These are phyloP conservation scores for Pachypanchax playfairii DNA, from an alignment of 2,113 vertebrate genomes.

Conservation along the genomic window DNA sequence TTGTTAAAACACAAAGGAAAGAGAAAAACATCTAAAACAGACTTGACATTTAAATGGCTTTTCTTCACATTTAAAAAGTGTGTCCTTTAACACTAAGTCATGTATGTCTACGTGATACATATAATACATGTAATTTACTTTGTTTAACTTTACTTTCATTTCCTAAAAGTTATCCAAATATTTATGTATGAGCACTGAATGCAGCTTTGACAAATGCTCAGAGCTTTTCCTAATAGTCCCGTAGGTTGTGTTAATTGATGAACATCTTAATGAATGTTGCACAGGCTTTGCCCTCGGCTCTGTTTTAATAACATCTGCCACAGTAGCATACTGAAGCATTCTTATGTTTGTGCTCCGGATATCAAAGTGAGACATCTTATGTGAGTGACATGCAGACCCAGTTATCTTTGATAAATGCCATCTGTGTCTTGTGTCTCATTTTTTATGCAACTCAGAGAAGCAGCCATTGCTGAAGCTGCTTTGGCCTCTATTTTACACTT, in stretches of 20 bases:
- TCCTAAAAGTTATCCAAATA: background rate
- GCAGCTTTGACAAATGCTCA: background rate
- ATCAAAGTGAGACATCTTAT: slow-evolving; percentile 30
- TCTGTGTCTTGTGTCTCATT: slow-evolving; percentile 9
- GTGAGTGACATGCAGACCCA: slow-evolving; percentile 32
- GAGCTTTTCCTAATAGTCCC: slow-evolving; percentile 12
- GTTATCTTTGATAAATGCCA: slow-evolving; percentile 51
- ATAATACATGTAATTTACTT: background rate
- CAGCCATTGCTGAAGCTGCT: background rate
- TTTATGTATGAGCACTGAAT: background rate
- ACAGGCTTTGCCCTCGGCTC: slow-evolving; percentile 45
- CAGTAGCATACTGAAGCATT: slow-evolving; percentile 30
- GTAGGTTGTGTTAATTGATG: slow-evolving; percentile 55
- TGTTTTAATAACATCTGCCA: slow-evolving; percentile 56
- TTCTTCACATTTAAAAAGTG: too few relatives aligned
- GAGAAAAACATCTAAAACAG: too few relatives aligned
- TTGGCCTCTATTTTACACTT: background rate
- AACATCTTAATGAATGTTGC: slow-evolving; percentile 53
- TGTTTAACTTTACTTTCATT: background rate
- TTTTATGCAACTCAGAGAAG: background rate
- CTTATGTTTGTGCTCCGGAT: slow-evolving; percentile 28
- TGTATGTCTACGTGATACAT: too few relatives aligned
- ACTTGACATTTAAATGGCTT: too few relatives aligned
- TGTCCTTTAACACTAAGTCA: too few relatives aligned
- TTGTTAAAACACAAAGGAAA: too few relatives aligned